Conservation (phyloP, 2,797 vertebrate genomes). For the Acipenser transmontanus region DNA sequence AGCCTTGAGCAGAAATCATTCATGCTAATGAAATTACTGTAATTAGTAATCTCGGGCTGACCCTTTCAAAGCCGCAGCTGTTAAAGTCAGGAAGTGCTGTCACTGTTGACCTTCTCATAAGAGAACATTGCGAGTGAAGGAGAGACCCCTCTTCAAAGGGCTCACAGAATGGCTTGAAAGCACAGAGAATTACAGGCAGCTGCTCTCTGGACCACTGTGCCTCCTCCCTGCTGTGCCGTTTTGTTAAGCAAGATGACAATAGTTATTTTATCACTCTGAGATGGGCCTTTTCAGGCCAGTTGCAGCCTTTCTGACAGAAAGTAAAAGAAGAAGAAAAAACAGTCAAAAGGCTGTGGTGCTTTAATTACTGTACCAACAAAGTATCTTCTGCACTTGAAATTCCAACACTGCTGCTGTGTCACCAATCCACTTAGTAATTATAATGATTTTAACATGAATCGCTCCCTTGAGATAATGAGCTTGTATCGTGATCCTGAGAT, state of each 20-base stretch:
- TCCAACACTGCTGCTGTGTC: too few relatives aligned
- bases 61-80: conserved; percentile 96
- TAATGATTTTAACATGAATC: too few relatives aligned
- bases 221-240: conserved; percentile 68
- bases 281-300: conserved; percentile 62
- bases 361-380: too few relatives aligned
- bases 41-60: conserved; percentile 97
- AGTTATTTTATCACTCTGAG: conserved; percentile 68
- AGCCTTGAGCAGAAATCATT: conserved; percentile 94
- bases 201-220: conserved; percentile 60
- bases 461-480: too few relatives aligned
- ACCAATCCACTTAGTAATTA: too few relatives aligned
- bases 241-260: conserved; percentile 69
- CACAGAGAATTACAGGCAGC: conserved; percentile 72
- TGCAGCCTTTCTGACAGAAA: conserved; percentile 37
- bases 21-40: conserved; percentile 98
- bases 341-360: not conserved
- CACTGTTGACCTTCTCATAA: conserved; percentile 78
- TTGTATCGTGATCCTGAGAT: too few relatives aligned
- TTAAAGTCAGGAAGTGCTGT: conserved; percentile 91
- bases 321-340: not conserved
- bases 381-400: too few relatives aligned
- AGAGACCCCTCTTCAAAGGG: conserved; percentile 70
- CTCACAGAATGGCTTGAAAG: conserved; percentile 70
- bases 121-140: conserved; percentile 72